Percentiles rank a stretch among this genome's conserved stretches.
Evolutionary conservation across 2,113 vertebrate species (phyloP).

Genomic region (Verasper variegatus): DNA sequence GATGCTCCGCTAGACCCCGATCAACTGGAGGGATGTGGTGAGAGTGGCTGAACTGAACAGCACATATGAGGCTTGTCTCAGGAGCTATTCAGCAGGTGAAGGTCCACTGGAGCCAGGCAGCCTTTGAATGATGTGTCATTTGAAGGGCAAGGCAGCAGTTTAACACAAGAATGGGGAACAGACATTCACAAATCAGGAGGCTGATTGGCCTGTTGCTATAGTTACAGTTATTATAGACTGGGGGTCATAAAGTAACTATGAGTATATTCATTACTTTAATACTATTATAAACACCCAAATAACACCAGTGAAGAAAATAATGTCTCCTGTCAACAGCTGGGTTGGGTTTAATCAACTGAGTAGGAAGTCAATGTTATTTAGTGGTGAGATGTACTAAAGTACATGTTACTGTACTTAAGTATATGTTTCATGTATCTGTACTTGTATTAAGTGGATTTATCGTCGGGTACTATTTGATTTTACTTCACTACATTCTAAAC

Average conservation of each 20-base stretch:
- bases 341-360: neutral
- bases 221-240: neutral
- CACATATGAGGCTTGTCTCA: constrained; percentile 22
- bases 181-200: constrained; percentile 18
- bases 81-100: constrained; percentile 36
- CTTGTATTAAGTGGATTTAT: too few species aligned
- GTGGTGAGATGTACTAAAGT: too few species aligned
- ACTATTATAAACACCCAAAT: neutral
- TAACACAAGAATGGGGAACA: constrained; percentile 16
- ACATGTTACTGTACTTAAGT: too few species aligned
- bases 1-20: constrained; percentile 47
- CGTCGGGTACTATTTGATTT: too few species aligned
- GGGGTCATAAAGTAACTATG: neutral
- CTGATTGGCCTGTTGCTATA: neutral
- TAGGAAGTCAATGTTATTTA: too few species aligned
- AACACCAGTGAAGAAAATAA: neutral
- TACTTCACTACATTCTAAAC: too few species aligned
- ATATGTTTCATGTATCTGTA: too few species aligned
- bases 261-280: too few species aligned
- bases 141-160: constrained; percentile 32
- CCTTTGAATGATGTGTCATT: constrained; percentile 51
- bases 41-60: constrained; percentile 2
- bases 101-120: constrained; percentile 46
- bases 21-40: constrained; percentile 39
- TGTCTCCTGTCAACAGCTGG: neutral